Evolutionary conservation across 2,888 invertebrate genomes (phyloP), one percentile per base, ranked within the genome.

Genomic region (Drosophila meridiana): DNA sequence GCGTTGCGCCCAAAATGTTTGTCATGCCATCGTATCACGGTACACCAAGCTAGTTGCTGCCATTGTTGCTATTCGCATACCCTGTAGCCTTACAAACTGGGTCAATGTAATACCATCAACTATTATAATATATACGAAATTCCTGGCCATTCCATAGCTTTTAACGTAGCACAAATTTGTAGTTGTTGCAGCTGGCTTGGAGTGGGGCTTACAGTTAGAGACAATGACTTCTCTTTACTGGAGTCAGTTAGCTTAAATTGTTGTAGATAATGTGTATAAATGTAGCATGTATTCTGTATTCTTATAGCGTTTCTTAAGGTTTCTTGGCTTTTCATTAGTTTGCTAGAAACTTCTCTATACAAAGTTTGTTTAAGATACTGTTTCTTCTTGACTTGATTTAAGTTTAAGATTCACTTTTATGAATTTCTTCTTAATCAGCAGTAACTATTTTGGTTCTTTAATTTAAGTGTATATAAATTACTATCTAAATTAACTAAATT

Each of bases 1-100:
- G 90, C 82, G 89, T 71, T 78, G 77, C 86, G 90, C 90, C 87
- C 90, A 78, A 78, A 90, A 88, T 80, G 64, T 69, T 83, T 90
- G 87, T 72, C 74, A 80, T 87, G 79, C 80, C 78, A 62, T 43
- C 72, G 82, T 71, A 71, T 61, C 68, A 67, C 69, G 81, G 83
- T 80, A 71, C 55, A 45, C 67, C 58, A 55, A 60, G 58, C 52
- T 59, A 43, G 60, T 56, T 50, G 43, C 43, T 20, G 55, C 59
- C 68, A 52, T 62, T 71, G 61, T 52, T 59, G 38, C 59, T 62
- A 34, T 50, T 58, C n/a, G 47, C 43, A 68, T 72, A 67, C 70
- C 79, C 79, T 72, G 61, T 57, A 66, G 36, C 28, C 30, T 7
- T 20, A 20, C 5, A 32, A 60, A 32, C 8, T 50, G 38, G 36